phyloP scores from a whole-genome alignment of 2,888 invertebrate species.

The Gryllus longicercus region DNA sequence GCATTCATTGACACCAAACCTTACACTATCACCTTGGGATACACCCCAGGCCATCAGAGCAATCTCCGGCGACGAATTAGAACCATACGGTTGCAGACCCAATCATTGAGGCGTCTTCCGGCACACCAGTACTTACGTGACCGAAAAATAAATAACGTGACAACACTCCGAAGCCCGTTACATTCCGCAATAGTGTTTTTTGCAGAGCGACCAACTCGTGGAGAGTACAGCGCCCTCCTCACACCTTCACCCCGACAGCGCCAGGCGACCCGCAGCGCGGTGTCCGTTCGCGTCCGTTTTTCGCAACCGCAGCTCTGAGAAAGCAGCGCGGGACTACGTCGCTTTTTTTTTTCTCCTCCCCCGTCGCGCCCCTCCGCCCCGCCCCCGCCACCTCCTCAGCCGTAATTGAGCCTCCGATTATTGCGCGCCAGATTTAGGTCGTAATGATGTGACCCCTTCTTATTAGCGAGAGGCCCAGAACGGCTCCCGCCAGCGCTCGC shows the following conservation, averaged over 20 bases:
- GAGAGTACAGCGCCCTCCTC: no score
- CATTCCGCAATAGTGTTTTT: no score
- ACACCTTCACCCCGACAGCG: neutral
- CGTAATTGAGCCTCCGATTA: conserved; percentile 8
- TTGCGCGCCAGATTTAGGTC: neutral
- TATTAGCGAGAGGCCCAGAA: neutral
- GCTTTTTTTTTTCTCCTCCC: neutral
- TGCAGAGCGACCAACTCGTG: no score
- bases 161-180: no score
- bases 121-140: no score
- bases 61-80: no score
- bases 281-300: neutral
- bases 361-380: neutral
- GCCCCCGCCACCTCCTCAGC: neutral
- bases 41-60: no score
- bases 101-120: no score
- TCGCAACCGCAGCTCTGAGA: conserved; percentile 7
- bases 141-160: no score
- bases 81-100: no score
- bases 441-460: conserved; percentile 11
- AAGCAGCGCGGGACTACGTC: neutral
- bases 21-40: no score
- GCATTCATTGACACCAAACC: no score
- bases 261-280: neutral
- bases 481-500: neutral